Conservation (phyloP, 2,888 invertebrate genomes). For the Ypsolopha scabrella region DNA sequence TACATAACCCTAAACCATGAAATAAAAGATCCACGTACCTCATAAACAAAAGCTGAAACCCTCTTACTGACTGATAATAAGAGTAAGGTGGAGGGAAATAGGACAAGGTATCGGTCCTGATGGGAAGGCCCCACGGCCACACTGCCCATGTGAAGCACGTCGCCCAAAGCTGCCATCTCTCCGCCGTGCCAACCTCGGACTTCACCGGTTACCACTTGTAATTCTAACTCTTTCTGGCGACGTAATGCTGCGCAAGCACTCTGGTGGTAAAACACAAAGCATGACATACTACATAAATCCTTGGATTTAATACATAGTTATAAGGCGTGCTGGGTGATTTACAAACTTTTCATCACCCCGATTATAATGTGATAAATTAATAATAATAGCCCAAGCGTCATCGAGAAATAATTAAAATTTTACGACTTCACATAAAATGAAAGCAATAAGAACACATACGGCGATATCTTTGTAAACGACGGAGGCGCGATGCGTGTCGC, state of each 20-base stretch:
- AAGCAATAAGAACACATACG: constrained; percentile 64
- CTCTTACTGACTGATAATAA: constrained; percentile 92
- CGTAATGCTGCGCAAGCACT: constrained; percentile 88
- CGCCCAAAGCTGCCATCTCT: constrained; percentile 74
- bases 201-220: constrained; percentile 94
- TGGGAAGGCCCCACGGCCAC: constrained; percentile 89
- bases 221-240: constrained; percentile 94
- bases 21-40: constrained; percentile 66
- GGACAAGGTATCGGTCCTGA: constrained; percentile 90
- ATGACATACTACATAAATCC: background rate
- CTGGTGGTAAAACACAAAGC: constrained; percentile 47
- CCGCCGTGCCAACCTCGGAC: constrained; percentile 96
- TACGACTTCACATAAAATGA: too few species aligned
- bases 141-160: constrained; percentile 92
- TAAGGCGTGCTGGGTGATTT: background rate
- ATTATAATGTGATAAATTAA: too few species aligned
- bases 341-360: too few species aligned
- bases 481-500: constrained; percentile 96
- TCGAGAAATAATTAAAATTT: too few species aligned
- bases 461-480: constrained; percentile 95
- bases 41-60: constrained; percentile 95
- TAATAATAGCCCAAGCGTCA: too few species aligned
- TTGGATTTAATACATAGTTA: background rate
- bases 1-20: background rate
- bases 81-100: constrained; percentile 90